phyloP scores from a whole-genome alignment of 2,888 invertebrate species.

The Anoplius nigerrimus region DNA sequence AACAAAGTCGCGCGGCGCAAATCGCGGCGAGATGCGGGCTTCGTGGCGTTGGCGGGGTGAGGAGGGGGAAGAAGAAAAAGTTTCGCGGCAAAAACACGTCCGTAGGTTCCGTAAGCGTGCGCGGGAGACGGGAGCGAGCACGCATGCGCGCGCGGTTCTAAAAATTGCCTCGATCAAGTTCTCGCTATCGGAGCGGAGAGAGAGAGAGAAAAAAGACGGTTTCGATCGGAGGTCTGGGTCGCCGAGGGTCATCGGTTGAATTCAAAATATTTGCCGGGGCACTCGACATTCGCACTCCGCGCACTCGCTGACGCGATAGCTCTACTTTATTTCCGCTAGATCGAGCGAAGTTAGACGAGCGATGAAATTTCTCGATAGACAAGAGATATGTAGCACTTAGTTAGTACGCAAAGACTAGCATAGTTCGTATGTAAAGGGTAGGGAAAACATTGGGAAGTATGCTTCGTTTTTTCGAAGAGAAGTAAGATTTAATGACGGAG shows the following conservation, averaged over 20 bases:
- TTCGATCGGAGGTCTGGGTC: slow-evolving; percentile 35
- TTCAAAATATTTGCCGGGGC: slow-evolving; percentile 50
- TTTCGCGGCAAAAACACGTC: neutral
- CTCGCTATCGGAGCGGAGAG: neutral
- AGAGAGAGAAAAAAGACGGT: slow-evolving; percentile 10
- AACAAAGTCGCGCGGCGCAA: no score
- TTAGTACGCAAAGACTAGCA: no score
- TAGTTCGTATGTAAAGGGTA: no score
- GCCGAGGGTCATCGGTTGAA: slow-evolving; percentile 39
- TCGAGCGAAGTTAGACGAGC: slow-evolving; percentile 20
- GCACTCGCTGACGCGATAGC: no score
- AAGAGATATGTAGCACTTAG: no score
- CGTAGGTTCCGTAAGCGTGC: no score
- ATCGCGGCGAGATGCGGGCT: no score
- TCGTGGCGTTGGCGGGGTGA: slow-evolving; percentile 9
- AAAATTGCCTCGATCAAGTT: neutral
- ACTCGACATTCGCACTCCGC: neutral
- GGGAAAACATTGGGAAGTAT: no score
- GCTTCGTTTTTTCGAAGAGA: no score
- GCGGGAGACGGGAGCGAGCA: slow-evolving; percentile 6
- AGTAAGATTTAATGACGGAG: no score
- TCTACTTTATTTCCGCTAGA: neutral
- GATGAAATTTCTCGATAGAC: slow-evolving; percentile 25
- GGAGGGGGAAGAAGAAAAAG: neutral
- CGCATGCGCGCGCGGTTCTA: neutral